Conservation (phyloP, 2,888 invertebrate species). For the Notodonta ziczac region DNA sequence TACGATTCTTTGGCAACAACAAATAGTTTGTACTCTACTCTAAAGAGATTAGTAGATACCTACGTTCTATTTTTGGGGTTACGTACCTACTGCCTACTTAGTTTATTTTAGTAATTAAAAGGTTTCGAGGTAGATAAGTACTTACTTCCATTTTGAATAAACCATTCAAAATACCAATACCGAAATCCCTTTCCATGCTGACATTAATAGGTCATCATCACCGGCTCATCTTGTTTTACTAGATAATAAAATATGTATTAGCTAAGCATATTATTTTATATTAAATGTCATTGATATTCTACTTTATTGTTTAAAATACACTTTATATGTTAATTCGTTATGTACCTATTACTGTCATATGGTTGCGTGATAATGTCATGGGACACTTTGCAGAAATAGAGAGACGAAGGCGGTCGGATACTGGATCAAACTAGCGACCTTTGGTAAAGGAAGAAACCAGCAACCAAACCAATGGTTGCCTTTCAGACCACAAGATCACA, state of each 20-base stretch:
- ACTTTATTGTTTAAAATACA: slow-evolving; percentile 1
- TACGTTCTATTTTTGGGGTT: no score
- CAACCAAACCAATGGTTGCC: no score
- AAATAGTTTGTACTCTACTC: no score
- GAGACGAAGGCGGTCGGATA: neutral
- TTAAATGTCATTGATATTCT: slow-evolving; percentile 6
- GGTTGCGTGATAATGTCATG: neutral
- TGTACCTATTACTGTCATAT: neutral
- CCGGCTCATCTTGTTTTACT: neutral
- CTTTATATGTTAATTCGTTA: neutral
- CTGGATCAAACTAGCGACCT: neutral
- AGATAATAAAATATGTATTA: slow-evolving; percentile 3
- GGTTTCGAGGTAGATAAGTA: no score
- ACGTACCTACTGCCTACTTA: no score
- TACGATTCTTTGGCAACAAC: no score
- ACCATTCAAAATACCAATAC: neutral
- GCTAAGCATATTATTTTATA: neutral
- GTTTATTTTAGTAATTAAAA: no score
- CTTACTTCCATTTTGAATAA: neutral
- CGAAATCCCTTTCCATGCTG: neutral
- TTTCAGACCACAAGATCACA: no score
- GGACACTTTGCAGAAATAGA: neutral
- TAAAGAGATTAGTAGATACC: no score
- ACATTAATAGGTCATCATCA: slow-evolving; percentile 5
- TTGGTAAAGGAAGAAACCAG: no score